A percentile compares a stretch with the other conserved stretches of the same genome.
Evolutionary conservation across 92 coral and sea anemone species (phyloP).

Genomic region (Isaurus tuberculatus): DNA sequence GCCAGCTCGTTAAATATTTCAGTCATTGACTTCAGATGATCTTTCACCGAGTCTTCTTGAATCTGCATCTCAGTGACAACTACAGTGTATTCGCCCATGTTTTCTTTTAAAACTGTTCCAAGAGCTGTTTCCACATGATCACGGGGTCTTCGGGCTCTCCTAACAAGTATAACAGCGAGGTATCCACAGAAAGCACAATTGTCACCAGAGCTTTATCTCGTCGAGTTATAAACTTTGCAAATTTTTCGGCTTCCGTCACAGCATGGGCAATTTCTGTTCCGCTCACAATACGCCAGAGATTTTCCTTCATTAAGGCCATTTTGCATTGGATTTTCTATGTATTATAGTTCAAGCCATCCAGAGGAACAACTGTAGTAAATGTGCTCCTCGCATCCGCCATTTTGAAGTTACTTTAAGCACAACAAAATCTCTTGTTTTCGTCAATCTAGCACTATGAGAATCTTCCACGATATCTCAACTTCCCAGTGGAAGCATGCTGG

Average conservation of each 20-base stretch:
- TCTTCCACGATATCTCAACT: conserved; percentile 40
- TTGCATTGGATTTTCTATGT: conserved; percentile 69
- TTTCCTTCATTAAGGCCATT: conserved; percentile 67
- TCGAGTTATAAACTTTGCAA: conserved; percentile 32
- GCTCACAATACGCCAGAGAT: conserved; percentile 62
- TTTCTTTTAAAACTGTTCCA: conserved; percentile 67
- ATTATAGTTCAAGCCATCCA: conserved; percentile 61
- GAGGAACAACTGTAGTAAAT: conserved; percentile 42
- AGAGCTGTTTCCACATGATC: conserved; percentile 59
- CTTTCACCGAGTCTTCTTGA: conserved; percentile 18
- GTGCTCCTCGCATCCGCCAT: conserved; percentile 21
- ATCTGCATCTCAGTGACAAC: conserved; percentile 41
- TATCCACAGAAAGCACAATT: conserved; percentile 52
- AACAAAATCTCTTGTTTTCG: conserved; percentile 33
- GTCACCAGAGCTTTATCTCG: conserved; percentile 59
- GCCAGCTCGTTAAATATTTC: conserved; percentile 65
- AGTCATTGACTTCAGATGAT: conserved; percentile 58
- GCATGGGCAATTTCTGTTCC: conserved; percentile 66
- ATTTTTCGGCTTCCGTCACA: conserved; percentile 46
- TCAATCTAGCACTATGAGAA: conserved; percentile 18
- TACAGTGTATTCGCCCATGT: conserved; percentile 68
- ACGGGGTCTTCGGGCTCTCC: conserved; percentile 64
- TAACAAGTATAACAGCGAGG: conserved; percentile 59
- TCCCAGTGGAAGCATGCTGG: no score
- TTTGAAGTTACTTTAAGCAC: conserved; percentile 2